phyloP scores from a whole-genome alignment of 2,888 invertebrate genomes.

The Venusia cambrica region DNA sequence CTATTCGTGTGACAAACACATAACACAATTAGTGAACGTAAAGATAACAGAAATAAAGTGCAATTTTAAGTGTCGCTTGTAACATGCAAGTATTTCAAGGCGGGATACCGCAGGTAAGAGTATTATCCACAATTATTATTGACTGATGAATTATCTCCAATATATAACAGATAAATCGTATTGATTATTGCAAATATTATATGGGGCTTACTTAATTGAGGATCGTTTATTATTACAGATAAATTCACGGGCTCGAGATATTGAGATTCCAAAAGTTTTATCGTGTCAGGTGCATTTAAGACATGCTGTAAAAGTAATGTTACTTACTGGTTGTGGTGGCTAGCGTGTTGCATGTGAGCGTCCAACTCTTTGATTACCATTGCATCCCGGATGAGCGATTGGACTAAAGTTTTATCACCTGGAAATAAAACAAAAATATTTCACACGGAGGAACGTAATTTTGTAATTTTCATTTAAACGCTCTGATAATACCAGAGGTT shows the following conservation, averaged over 20 bases:
- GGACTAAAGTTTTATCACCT: slow-evolving; percentile 95
- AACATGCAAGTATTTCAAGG: slow-evolving; percentile 34
- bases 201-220: no score
- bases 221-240: no score
- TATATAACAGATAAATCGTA: no score
- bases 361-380: slow-evolving; percentile 93
- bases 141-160: no score
- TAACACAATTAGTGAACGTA: slow-evolving; percentile 66
- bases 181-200: no score
- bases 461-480: no score
- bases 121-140: slow-evolving; percentile 13
- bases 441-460: no score
- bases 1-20: slow-evolving; percentile 90
- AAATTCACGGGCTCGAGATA: no score
- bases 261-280: slow-evolving; percentile 12
- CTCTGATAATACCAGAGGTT: no score
- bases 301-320: slow-evolving; percentile 46
- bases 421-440: no score
- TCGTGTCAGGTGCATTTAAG: slow-evolving; percentile 30
- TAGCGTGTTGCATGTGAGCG: slow-evolving; percentile 83
- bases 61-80: slow-evolving; percentile 34
- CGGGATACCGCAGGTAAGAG: slow-evolving; percentile 23
- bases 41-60: slow-evolving; percentile 46
- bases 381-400: slow-evolving; percentile 94
- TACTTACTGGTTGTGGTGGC: slow-evolving; percentile 91